Evolutionary conservation across 2,113 vertebrate species (phyloP).

Genomic region (Puffinus mauretanicus): DNA sequence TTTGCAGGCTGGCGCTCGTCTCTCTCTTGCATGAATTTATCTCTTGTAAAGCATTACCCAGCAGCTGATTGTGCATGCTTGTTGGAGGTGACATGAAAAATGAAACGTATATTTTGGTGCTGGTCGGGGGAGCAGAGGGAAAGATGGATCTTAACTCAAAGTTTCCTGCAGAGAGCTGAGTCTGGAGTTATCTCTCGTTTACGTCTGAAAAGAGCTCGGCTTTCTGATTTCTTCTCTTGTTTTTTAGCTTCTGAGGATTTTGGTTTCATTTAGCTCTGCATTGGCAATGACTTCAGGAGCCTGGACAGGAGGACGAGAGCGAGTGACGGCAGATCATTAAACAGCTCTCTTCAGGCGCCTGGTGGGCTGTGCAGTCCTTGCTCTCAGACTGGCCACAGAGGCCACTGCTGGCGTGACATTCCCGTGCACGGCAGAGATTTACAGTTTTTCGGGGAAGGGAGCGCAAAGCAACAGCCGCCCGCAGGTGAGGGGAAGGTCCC

Average conservation of each 20-base stretch:
- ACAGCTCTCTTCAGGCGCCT: not conserved
- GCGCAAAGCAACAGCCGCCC: not conserved
- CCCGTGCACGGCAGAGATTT: rapidly evolving
- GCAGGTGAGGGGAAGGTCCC: not conserved
- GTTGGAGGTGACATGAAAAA: not conserved
- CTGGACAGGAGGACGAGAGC: not conserved
- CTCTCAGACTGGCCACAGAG: not conserved
- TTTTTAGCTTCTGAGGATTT: not conserved
- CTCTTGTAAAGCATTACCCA: not conserved
- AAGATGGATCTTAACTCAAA: no score
- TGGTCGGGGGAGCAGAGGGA: not conserved
- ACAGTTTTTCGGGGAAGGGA: not conserved
- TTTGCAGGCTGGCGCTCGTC: rapidly evolving
- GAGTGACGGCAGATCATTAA: not conserved
- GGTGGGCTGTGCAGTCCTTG: not conserved
- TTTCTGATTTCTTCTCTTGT: not conserved
- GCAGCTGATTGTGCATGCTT: not conserved
- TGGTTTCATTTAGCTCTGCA: not conserved
- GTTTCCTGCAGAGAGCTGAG: not conserved
- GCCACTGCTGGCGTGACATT: no score
- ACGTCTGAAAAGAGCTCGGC: not conserved
- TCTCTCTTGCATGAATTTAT: not conserved
- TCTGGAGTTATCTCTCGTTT: not conserved
- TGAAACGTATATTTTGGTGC: rapidly evolving
- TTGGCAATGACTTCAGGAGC: not conserved